Evolutionary conservation across 2,888 invertebrate species (phyloP).

Genomic region (Hypsopygia costalis): DNA sequence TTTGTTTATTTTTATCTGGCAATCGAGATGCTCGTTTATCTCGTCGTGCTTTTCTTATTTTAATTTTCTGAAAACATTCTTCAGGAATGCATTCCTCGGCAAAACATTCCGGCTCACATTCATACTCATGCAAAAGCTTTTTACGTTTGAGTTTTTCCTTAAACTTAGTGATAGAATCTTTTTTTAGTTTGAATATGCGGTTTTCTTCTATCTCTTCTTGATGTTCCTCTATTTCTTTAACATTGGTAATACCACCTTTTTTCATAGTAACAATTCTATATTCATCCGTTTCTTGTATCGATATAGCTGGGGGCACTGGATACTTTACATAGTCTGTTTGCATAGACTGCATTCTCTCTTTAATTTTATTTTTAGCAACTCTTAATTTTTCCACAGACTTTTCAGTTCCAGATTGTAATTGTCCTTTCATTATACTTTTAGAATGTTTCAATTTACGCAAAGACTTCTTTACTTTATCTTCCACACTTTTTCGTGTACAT

Average conservation of each 20-base stretch:
- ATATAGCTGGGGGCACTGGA: not conserved
- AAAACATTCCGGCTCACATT: conserved; percentile 32
- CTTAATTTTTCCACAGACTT: conserved; percentile 25
- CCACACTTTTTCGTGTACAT: conserved; percentile 15
- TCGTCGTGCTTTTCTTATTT: conserved; percentile 4
- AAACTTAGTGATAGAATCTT: conserved; percentile 36
- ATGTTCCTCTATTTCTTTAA: no score
- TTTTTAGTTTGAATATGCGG: conserved; percentile 18
- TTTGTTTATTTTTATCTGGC: no score
- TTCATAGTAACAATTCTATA: not conserved
- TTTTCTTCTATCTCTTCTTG: not conserved
- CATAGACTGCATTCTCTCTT: conserved; percentile 14
- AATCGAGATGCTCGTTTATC: no score
- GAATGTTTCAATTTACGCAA: conserved; percentile 23
- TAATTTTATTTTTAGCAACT: conserved; percentile 17
- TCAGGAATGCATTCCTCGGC: conserved; percentile 31
- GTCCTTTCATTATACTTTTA: conserved; percentile 19
- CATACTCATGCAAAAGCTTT: conserved; percentile 26
- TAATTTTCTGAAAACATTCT: conserved; percentile 31
- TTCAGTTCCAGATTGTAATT: conserved; percentile 9
- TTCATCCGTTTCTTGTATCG: not conserved
- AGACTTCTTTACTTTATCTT: conserved; percentile 21
- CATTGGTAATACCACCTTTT: no score
- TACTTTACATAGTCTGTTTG: conserved; percentile 2
- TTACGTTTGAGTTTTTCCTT: conserved; percentile 30